These are phyloP conservation scores for Pangasius mekongensis DNA, from an alignment of 2,797 vertebrate genomes.

Conservation along the genomic window DNA sequence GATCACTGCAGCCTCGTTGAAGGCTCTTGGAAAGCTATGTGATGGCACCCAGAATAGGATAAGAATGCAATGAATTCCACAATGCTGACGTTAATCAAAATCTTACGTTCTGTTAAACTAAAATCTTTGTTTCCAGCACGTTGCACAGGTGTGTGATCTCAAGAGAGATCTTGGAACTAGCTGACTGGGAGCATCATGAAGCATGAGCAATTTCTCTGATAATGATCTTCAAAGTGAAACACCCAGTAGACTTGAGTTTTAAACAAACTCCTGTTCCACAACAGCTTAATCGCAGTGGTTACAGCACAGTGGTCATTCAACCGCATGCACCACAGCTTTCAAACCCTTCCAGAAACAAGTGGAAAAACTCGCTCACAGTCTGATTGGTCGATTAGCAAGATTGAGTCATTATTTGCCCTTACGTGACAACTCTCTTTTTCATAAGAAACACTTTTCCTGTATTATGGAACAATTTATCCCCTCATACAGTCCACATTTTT, in stretches of 20 bases:
- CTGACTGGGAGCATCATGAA: neutral
- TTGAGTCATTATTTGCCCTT: neutral
- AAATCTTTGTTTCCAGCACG: neutral
- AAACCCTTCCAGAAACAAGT: neutral
- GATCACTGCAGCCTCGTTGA: too few relatives aligned
- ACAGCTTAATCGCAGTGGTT: conserved; percentile 2
- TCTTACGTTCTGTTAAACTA: neutral
- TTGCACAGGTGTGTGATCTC: neutral
- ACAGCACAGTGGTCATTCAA: neutral
- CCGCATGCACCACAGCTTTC: neutral
- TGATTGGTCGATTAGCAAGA: neutral
- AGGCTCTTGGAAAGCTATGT: too few relatives aligned
- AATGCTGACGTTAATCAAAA: neutral
- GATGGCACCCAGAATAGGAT: neutral
- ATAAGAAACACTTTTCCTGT: neutral
- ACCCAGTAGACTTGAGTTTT: neutral
- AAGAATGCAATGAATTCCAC: neutral
- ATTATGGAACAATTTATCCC: neutral
- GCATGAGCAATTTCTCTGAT: neutral
- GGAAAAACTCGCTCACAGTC: neutral
- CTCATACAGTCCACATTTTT: neutral
- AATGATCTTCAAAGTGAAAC: conserved; percentile 6
- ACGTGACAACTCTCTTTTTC: neutral
- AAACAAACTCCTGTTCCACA: neutral
- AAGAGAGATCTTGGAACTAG: neutral